Conservation (phyloP, 2,797 vertebrate species). For the Myoxocephalus aenaeus region DNA sequence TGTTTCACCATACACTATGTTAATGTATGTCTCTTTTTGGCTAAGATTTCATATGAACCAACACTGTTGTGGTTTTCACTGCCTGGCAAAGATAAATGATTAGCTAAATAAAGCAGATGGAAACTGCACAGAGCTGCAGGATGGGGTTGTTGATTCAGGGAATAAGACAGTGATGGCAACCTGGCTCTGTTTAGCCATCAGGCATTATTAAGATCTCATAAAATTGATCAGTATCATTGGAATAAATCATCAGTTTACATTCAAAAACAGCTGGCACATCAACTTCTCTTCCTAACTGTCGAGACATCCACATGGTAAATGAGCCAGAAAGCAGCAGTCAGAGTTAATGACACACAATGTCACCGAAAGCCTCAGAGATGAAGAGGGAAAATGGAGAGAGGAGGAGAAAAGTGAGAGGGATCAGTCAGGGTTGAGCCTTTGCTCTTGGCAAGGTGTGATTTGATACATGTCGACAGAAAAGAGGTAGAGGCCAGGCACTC, state of each 20-base stretch:
- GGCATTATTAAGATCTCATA: not conserved
- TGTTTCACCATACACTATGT: not conserved
- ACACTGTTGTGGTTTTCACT: not conserved
- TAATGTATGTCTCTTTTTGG: not conserved
- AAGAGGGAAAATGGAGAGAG: slow-evolving; percentile 19
- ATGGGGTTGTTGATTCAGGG: not conserved
- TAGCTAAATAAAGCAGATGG: slow-evolving; percentile 9
- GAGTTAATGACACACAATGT: slow-evolving; percentile 22
- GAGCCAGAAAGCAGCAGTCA: slow-evolving; percentile 10
- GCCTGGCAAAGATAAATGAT: slow-evolving; percentile 11
- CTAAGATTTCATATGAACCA: not conserved
- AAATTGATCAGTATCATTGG: not conserved
- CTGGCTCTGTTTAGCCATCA: slow-evolving; percentile 4
- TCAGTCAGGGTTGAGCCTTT: slow-evolving; percentile 52
- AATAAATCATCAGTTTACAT: not conserved
- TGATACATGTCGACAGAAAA: slow-evolving; percentile 60
- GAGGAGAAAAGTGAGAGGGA: slow-evolving; percentile 33
- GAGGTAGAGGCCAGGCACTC: slow-evolving; percentile 54
- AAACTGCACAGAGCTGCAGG: not conserved
- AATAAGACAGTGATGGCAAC: not conserved
- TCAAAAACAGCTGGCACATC: slow-evolving; percentile 16
- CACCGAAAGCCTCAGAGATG: slow-evolving; percentile 30
- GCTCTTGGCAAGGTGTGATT: slow-evolving; percentile 56
- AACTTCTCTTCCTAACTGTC: slow-evolving; percentile 3
- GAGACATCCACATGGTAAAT: slow-evolving; percentile 15